Evolutionary conservation across 2,113 vertebrate genomes (phyloP), one percentile per base, ranked within the genome.

Genomic region (Leptobrachium leishanense): DNA sequence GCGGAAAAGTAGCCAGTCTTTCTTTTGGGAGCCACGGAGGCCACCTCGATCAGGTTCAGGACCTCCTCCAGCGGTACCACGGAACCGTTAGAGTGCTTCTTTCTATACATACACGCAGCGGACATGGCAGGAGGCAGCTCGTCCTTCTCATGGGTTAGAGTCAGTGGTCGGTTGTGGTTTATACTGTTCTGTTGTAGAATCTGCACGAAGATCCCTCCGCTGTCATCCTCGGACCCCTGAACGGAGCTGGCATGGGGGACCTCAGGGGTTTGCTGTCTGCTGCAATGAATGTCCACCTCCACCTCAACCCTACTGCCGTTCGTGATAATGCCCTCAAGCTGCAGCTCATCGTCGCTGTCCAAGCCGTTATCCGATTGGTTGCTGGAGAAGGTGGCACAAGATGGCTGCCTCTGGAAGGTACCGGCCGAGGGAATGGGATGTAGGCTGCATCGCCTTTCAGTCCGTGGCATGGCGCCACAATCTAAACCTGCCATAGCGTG

Each of bases 301-400:
- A 99, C 97, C 84, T 99, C 97, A n/a, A 98, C 89, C 87, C 92
- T 96, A 82, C 97, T 98, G 81, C 97, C 96, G 1, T 98, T 98
- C 64, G 93, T 95, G 77, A 97, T 96, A 64, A 98, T 96, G 0
- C 97, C 96, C 77, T 96, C 94, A 0, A 96, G 90, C 0, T 96
- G 96, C 71, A 92, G 93, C 76, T 99, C 97, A 3, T 99, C 97
- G 2, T 98, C 97, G 4, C 96, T 98, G 82, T 98, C 97, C 76
- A 98, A 90, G 68, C 97, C 97, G 0, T 98, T 98, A 89, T 98
- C 96, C 8, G 97, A 99, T 79, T 97, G 96, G 84, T 97, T 97
- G 85, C 95, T 97, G 0, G 96, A 98, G 84, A 99, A 99, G 0
- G 95, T 94, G 0, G 96, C 93, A 81, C 90, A 93, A 40, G 96